A percentile compares a stretch with the other conserved stretches of the same genome.
Conservation (phyloP, 2,888 invertebrate genomes). For the Polyploca ridens region DNA sequence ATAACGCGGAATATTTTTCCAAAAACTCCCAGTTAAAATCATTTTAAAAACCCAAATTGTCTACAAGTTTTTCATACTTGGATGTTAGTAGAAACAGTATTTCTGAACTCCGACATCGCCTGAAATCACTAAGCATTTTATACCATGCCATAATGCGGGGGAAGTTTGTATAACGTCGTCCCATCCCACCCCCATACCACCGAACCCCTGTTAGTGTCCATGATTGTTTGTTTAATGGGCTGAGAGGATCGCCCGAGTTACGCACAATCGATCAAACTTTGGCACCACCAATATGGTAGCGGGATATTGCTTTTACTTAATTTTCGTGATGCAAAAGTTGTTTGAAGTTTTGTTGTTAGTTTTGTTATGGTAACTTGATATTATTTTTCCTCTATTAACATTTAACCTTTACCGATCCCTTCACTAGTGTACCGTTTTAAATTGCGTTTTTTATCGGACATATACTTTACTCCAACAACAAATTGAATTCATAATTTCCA, state of each 20-base stretch:
- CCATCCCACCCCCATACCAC: not conserved
- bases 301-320: conserved; percentile 10
- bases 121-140: not conserved
- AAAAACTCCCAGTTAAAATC: too few species aligned
- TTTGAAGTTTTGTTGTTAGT: not conserved
- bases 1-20: too few species aligned
- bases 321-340: not conserved
- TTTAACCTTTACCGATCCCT: too few species aligned
- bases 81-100: conserved; percentile 18
- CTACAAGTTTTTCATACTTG: not conserved
- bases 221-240: conserved; percentile 10
- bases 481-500: not conserved
- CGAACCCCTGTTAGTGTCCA: conserved; percentile 4
- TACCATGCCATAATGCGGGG: not conserved
- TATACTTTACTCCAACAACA: not conserved
- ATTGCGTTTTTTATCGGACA: not conserved
- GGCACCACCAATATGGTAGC: not conserved
- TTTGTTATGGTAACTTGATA: too few species aligned
- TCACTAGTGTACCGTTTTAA: not conserved
- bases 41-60: not conserved
- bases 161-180: not conserved
- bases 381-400: too few species aligned
- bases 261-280: conserved; percentile 36
- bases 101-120: conserved; percentile 18
- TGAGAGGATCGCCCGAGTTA: conserved; percentile 17